Conservation (phyloP, 1,140 invertebrate species). For the Cydia fagiglandana region DNA sequence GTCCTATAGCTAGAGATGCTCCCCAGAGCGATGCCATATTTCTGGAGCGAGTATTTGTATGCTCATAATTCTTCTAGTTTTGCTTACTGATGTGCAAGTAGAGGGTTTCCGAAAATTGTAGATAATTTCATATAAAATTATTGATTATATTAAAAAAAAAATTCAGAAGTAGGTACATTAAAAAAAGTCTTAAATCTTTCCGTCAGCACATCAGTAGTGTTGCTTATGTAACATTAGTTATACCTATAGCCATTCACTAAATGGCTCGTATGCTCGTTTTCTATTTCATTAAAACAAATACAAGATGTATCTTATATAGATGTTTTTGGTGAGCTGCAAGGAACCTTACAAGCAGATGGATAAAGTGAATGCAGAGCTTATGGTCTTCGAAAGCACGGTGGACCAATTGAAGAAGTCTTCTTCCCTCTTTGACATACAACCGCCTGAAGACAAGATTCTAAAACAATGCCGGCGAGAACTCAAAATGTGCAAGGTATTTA, state of each 20-base stretch:
- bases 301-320: constrained; percentile 45
- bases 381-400: constrained; percentile 85
- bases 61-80: too few species aligned
- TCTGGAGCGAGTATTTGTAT: constrained; percentile 72
- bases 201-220: too few species aligned
- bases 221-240: neutral
- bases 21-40: constrained; percentile 94
- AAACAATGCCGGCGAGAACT: constrained; percentile 88
- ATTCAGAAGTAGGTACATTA: constrained; percentile 49
- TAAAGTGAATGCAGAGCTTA: constrained; percentile 84
- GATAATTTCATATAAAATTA: too few species aligned
- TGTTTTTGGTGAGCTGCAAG: constrained; percentile 87
- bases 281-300: neutral
- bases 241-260: neutral
- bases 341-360: constrained; percentile 89
- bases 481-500: constrained; percentile 84
- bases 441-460: constrained; percentile 90
- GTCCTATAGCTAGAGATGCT: constrained; percentile 80
- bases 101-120: too few species aligned
- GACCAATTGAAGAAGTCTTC: constrained; percentile 86
- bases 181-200: too few species aligned
- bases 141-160: constrained; percentile 90
- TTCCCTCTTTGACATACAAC: constrained; percentile 90
- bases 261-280: neutral
- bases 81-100: too few species aligned